Conservation (phyloP, 2,888 invertebrate species). For the Cremastobaeus sp. region DNA sequence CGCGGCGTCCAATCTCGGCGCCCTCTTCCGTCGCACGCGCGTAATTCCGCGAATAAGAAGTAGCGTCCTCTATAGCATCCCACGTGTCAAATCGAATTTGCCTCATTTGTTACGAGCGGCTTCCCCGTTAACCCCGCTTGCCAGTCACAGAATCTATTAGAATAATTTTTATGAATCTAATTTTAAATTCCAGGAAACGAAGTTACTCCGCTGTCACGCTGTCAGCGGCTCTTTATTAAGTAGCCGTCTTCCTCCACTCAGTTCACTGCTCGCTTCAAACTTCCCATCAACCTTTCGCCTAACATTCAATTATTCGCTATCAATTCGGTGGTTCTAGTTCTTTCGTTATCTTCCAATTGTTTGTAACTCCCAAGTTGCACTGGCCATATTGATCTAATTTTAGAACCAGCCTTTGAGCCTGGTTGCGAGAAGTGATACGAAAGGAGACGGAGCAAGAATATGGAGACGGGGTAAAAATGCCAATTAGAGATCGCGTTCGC, state of each 20-base stretch:
- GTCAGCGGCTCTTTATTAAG: slow-evolving; percentile 76
- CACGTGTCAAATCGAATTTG: slow-evolving; percentile 78
- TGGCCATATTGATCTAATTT: too few species aligned
- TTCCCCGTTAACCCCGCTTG: slow-evolving; percentile 57
- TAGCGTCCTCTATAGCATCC: slow-evolving; percentile 53
- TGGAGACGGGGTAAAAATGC: too few species aligned
- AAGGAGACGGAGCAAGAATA: too few species aligned
- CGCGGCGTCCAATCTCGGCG: slow-evolving; percentile 63
- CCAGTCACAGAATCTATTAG: slow-evolving; percentile 76
- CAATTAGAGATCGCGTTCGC: too few species aligned
- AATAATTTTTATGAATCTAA: slow-evolving; percentile 79
- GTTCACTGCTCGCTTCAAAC: slow-evolving; percentile 18
- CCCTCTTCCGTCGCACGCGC: slow-evolving; percentile 60
- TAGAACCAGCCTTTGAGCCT: too few species aligned
- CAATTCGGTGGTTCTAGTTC: too few species aligned
- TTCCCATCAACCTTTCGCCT: slow-evolving; percentile 23
- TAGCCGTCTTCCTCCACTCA: slow-evolving; percentile 64
- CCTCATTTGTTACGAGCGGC: slow-evolving; percentile 72
- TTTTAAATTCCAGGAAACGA: slow-evolving; percentile 77
- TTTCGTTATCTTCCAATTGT: slow-evolving; percentile 29
- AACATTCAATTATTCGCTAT: slow-evolving; percentile 17
- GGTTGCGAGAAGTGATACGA: too few species aligned
- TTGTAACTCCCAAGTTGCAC: too few species aligned
- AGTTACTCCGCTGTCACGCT: slow-evolving; percentile 76
- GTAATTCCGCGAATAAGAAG: slow-evolving; percentile 59